A percentile compares a stretch with the other conserved stretches of the same genome.
phyloP scores from a whole-genome alignment of 2,113 vertebrate species.

The Sinocyclocheilus anshuiensis region DNA sequence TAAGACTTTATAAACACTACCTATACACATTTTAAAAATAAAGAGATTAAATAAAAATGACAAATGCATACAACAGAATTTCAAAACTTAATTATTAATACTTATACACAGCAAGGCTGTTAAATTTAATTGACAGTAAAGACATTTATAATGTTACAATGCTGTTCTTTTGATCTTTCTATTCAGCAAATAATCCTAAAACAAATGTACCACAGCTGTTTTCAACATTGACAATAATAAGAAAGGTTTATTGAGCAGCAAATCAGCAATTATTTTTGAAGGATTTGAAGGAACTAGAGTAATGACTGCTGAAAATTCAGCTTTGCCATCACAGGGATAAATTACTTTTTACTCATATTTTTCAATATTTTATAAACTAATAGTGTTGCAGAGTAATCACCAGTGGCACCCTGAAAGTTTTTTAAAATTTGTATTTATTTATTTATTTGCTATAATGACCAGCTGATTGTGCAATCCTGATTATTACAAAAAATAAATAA shows the following conservation, averaged over 20 bases:
- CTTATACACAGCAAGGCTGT: background rate
- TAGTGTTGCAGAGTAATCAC: background rate
- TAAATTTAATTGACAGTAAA: background rate
- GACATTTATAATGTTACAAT: background rate
- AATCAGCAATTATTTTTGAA: background rate
- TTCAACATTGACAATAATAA: background rate
- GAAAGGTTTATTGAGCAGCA: background rate
- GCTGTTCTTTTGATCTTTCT: background rate
- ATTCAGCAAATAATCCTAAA: background rate
- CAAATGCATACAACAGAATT: no score
- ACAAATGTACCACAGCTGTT: background rate
- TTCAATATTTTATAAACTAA: background rate
- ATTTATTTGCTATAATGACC: background rate
- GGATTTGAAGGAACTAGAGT: background rate
- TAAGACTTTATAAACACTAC: no score
- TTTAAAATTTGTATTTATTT: no score
- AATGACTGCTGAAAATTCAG: background rate
- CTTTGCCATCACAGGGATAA: background rate
- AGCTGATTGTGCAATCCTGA: background rate
- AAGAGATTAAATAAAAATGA: no score
- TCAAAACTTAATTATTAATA: background rate
- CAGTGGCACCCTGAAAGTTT: background rate
- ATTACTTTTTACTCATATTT: background rate
- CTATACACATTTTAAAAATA: no score
- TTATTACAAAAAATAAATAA: background rate